Evolutionary conservation across 2,888 invertebrate genomes (phyloP).

Genomic region (Macroteleia sp.): DNA sequence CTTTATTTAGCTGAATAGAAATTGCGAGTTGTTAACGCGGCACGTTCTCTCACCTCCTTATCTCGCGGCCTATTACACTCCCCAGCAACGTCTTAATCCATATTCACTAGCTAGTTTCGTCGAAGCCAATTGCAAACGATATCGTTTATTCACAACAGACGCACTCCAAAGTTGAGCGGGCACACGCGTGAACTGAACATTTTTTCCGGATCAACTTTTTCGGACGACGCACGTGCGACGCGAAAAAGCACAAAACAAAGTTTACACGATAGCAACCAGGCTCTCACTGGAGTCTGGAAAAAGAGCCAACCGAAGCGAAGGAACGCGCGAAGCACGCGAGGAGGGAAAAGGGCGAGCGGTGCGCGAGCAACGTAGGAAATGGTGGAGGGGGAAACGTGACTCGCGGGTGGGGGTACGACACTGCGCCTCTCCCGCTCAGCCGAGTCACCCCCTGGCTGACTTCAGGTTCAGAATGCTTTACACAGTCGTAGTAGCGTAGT

Average conservation of each 20-base stretch:
- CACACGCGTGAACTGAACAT: constrained; percentile 28
- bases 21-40: constrained; percentile 2
- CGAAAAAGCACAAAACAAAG: not conserved
- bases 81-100: constrained; percentile 49
- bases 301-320: constrained; percentile 21
- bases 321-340: not conserved
- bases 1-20: not conserved
- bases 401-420: constrained; percentile 19
- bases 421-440: too few species aligned
- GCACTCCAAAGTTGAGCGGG: not conserved
- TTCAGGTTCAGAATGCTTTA: constrained; percentile 50
- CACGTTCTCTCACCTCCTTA: constrained; percentile 49
- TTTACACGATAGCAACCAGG: constrained; percentile 11
- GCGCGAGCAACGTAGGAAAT: too few species aligned
- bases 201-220: constrained; percentile 6
- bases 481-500: constrained; percentile 57
- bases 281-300: constrained; percentile 43
- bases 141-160: not conserved
- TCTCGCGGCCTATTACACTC: constrained; percentile 20
- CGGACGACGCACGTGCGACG: constrained; percentile 23
- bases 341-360: not conserved
- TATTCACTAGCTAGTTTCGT: constrained; percentile 13
- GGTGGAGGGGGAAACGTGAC: too few species aligned
- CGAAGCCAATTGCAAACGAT: not conserved
- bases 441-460: constrained; percentile 21